Evolutionary conservation across 1,140 invertebrate species (phyloP), one percentile per base, ranked within the genome.

Genomic region (Drosophila pseudoananassae): DNA sequence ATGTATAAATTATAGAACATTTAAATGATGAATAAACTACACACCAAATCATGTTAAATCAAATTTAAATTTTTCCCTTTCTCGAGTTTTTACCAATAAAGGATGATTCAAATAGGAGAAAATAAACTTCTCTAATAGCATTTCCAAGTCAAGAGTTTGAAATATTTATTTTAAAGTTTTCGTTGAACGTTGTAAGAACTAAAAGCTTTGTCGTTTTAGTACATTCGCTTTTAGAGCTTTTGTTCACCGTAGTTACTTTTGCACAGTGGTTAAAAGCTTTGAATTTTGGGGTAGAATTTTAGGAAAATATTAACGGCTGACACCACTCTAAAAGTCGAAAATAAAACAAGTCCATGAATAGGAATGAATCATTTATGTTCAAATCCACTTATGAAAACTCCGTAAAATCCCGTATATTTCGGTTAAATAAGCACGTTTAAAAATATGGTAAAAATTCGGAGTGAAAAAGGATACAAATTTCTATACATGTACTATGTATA

Each of bases 11-110:
- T 78, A 71, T 76, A 79, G 64, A 76, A 77, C 64, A 77, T 77
- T 77, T 76, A 70, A 83, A 73, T 58, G 57, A 79, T 79, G 50
- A 76, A 84, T 71, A 83, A 84, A 84, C 51, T 73, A 81, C 63
- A 68, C 65, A 79, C 63, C 43, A 61, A 66, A 58, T 59, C 80
- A 85, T 85, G 81, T 85, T 84, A 84, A 64, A 61, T 50, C 46
- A 53, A 55, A 23, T 12, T 9, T 65, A 2, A 3, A 43, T 27
- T n/a, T 8, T 53, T 53, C 53, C 14, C 7, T 14, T 9, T 40
- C 4, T 33, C 25, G 25, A n/a, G 3, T 20, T n/a, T 9, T 46
- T 12, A 14, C 5, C 4, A 9, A 0, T 14, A 9, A 51, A 31
- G 7, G 9, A 27, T 27, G 6, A 27, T 27, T 27, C 3, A 20